These are phyloP conservation scores for Pagetopsis macropterus DNA, from an alignment of 2,797 vertebrate genomes.

Conservation along the genomic window DNA sequence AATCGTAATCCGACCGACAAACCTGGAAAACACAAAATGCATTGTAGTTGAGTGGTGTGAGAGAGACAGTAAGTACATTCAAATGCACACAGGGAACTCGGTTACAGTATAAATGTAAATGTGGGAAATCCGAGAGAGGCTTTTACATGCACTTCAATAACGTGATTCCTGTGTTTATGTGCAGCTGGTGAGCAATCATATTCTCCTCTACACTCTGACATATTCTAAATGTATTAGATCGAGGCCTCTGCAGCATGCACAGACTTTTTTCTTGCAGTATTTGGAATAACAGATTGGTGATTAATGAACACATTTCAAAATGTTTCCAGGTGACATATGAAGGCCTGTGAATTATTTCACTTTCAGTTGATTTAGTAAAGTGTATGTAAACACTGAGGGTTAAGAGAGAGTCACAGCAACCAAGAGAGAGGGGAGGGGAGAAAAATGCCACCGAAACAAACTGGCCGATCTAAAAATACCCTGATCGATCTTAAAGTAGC, in stretches of 20 bases:
- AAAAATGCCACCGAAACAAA: slow-evolving; percentile 26
- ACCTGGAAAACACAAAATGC: slow-evolving; percentile 80
- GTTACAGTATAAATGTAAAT: background rate
- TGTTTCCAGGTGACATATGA: background rate
- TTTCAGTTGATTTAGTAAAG: slow-evolving; percentile 1
- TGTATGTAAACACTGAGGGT: slow-evolving; percentile 9
- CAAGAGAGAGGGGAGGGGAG: background rate
- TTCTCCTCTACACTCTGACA: background rate
- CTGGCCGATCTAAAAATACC: slow-evolving; percentile 56
- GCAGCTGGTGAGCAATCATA: background rate
- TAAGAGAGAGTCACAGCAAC: background rate
- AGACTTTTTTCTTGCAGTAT: background rate
- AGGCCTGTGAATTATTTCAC: background rate
- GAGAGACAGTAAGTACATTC: background rate
- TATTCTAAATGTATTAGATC: background rate
- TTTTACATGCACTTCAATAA: slow-evolving; percentile 1
- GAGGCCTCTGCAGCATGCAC: background rate
- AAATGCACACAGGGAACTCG: background rate
- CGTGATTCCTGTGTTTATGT: background rate
- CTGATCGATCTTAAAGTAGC: slow-evolving; percentile 33
- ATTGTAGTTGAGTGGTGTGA: slow-evolving; percentile 20
- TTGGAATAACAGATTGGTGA: background rate
- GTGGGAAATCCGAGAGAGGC: background rate
- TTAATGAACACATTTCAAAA: background rate
- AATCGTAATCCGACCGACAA: slow-evolving; percentile 93